Evolutionary conservation across 2,797 vertebrate genomes (phyloP), one percentile per base, ranked within the genome.

Genomic region (Betta splendens): DNA sequence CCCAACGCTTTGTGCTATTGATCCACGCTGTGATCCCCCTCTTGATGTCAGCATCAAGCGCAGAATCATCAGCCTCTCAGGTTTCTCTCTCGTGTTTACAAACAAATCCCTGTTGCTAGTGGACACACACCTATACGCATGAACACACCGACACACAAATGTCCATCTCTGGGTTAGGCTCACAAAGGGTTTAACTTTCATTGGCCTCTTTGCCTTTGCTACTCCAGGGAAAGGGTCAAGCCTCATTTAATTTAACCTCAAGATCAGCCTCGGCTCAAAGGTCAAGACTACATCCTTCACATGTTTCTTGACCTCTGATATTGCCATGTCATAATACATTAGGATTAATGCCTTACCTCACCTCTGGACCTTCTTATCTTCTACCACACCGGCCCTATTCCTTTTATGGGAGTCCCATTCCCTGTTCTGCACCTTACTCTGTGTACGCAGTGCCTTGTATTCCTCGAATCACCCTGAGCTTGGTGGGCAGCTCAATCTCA

Each of bases 401-500:
- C 77, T 82, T 87, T 75, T 84, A 84, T 70, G 73, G 62, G 75
- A 83, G 62, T 63, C 54, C 31, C 40, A 39, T 77, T 66, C 54
- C 29, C 54, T 72, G 45, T 58, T 78, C 59, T 69, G 32, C 40
- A 59, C 59, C 64, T 61, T 72, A 64, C 59, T 53, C 63, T 72
- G 65, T 64, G 55, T 59, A 61, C 69, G 70, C 50, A 69, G 55
- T 66, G 79, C 77, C 80, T 73, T 60, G 84, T 80, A 75, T 85
- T 85, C 72, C 69, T 86, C 36, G 71, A 85, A 83, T 83, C 84
- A 81, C 75, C 76, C 68, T 50, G 40, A 45, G 67, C 79, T 84
- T 83, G 79, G 85, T 63, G 62, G 79, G 68, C 77, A 85, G 84
- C 85, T 89, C 88, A 87, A 87, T 89, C 87, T 89, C 85, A 89